Evolutionary conservation across 2,113 vertebrate species (phyloP), one percentile per base, ranked within the genome.

Genomic region (Lanius collurio): DNA sequence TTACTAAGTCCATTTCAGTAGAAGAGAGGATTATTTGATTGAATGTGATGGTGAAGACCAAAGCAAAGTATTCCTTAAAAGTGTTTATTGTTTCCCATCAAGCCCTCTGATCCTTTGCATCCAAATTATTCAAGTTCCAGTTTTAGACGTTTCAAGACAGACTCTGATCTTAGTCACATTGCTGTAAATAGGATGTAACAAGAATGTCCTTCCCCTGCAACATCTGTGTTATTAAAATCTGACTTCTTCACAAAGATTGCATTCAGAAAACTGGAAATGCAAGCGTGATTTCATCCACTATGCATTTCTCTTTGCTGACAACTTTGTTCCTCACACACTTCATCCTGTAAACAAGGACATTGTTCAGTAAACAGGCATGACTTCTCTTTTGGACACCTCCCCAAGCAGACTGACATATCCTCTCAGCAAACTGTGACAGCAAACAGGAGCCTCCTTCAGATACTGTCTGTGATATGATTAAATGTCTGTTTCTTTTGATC

Each of bases 401-500:
- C 16, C 74, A 68, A 37, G 42, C 33, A 89, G 39, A 15, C 57
- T 69, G 50, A 83, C 27, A 67, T 39, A 73, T 47, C 35, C 50
- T 11, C 57, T 94, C 35, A 76, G 67, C 16, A 96, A 87, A 70
- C 31, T 69, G n/a, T 90, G 70, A 35, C 65, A 95, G 37, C 57
- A 83, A 87, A 87, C n/a, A 85, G 57, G 9, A 87, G 2, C 24
- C 23, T 83, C 17, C 75, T 83, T 91, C 55, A 90, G 53, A 56
- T 88, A 52, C 33, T 7, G 0, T 62, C 67, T 70, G 35, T 67
- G 55, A 50, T 65, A 27, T 73, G 62, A 62, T 83, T 82, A 50
- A 92, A 67, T 78, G 44, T 80, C 57, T 88, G 37, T 77, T 94
- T 70, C 35, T 84, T 95, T 90, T 93, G 62, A 86, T 93, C 75